phyloP scores from a whole-genome alignment of 2,888 invertebrate species.

The Lathronympha strigana region DNA sequence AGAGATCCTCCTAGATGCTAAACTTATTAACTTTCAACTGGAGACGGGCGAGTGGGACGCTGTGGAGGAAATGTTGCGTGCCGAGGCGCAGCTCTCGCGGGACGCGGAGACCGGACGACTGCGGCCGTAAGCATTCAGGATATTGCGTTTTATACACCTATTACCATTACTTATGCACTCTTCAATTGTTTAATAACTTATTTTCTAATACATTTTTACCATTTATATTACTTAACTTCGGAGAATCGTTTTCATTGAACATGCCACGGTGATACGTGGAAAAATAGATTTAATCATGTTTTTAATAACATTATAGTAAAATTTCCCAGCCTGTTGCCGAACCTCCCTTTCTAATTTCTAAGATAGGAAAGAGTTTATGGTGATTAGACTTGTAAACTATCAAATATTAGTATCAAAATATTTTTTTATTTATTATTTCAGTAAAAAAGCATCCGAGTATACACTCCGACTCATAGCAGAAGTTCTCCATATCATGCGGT shows the following conservation, averaged over 20 bases:
- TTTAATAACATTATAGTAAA: no score
- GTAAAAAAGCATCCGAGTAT: slow-evolving; percentile 81
- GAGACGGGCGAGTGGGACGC: slow-evolving; percentile 82
- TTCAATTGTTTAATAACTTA: neutral
- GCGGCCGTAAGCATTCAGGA: slow-evolving; percentile 67
- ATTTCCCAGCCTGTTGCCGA: no score
- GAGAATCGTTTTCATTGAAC: no score
- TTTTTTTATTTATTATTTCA: slow-evolving; percentile 51
- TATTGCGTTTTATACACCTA: slow-evolving; percentile 21
- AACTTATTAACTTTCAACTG: slow-evolving; percentile 78
- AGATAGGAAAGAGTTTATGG: no score
- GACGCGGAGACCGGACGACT: slow-evolving; percentile 79
- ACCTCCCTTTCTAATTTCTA: no score
- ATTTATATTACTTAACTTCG: neutral
- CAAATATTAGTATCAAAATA: no score
- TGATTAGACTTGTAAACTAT: neutral
- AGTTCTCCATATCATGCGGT: slow-evolving; percentile 78
- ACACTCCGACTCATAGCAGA: slow-evolving; percentile 79
- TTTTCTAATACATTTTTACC: neutral
- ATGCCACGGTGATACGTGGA: neutral
- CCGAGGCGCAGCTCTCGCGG: slow-evolving; percentile 79
- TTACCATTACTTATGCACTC: neutral
- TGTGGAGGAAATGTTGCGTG: slow-evolving; percentile 80
- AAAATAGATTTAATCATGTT: slow-evolving; percentile 8
- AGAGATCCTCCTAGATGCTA: slow-evolving; percentile 79